Percentiles rank a stretch among this genome's conserved stretches.
Conservation (phyloP, 2,797 vertebrate species). For the Lophius americanus region DNA sequence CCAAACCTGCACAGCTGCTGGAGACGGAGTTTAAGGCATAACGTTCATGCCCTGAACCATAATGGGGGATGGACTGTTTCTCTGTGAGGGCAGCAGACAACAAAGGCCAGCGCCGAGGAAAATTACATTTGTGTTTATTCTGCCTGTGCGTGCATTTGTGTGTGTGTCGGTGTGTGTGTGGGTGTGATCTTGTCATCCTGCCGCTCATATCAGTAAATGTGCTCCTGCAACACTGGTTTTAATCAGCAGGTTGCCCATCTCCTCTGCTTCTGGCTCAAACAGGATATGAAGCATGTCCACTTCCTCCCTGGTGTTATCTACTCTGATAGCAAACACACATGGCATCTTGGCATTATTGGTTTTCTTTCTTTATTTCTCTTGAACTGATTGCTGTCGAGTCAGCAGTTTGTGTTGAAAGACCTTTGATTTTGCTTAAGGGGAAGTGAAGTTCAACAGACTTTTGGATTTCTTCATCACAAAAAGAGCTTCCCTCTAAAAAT, state of each 20-base stretch:
- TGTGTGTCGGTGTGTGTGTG: not conserved
- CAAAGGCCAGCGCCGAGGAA: slow-evolving; percentile 21
- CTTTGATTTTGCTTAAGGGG: slow-evolving; percentile 19
- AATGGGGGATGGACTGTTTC: slow-evolving; percentile 27
- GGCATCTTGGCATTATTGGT: slow-evolving; percentile 4
- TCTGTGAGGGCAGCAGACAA: not conserved
- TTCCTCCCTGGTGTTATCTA: slow-evolving; percentile 55
- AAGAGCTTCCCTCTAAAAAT: slow-evolving; percentile 27
- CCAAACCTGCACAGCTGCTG: slow-evolving; percentile 25
- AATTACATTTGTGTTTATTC: not conserved
- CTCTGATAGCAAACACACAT: slow-evolving; percentile 20
- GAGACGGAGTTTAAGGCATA: slow-evolving; percentile 20
- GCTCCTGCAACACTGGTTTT: slow-evolving; percentile 10
- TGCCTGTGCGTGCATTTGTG: not conserved
- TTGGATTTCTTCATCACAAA: slow-evolving; percentile 14
- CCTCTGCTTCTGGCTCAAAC: slow-evolving; percentile 58
- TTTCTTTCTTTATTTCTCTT: slow-evolving; percentile 60
- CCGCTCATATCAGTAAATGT: slow-evolving; percentile 19
- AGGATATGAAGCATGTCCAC: slow-evolving; percentile 66
- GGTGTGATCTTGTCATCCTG: slow-evolving; percentile 2
- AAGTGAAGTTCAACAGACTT: slow-evolving; percentile 25
- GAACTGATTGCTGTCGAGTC: slow-evolving; percentile 31
- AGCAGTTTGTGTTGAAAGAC: not conserved
- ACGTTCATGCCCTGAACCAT: slow-evolving; percentile 43
- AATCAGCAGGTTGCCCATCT: slow-evolving; percentile 41